A percentile compares a stretch with the other conserved stretches of the same genome.
Conservation (phyloP, 2,888 invertebrate species). For the Agrotis segetum region DNA sequence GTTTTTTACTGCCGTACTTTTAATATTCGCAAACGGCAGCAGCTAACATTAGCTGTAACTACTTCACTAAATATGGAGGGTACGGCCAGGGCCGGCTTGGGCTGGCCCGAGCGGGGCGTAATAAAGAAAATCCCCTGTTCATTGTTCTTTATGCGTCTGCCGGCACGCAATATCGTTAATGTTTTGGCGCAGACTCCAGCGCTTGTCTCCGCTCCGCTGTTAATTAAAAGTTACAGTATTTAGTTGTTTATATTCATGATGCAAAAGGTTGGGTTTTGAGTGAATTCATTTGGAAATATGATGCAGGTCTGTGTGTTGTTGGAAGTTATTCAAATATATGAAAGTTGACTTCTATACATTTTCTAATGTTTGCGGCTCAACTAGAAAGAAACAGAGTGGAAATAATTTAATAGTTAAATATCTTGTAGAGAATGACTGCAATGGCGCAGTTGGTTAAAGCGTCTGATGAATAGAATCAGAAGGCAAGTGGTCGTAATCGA, state of each 20-base stretch:
- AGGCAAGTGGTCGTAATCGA: too few species aligned
- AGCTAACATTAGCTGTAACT: slow-evolving; percentile 46
- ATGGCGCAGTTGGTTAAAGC: too few species aligned
- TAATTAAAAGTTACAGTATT: slow-evolving; percentile 61
- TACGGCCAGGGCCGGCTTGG: slow-evolving; percentile 19
- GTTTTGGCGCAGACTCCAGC: slow-evolving; percentile 55
- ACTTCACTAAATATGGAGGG: slow-evolving; percentile 60
- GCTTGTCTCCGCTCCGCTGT: slow-evolving; percentile 54
- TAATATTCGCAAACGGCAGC: slow-evolving; percentile 33
- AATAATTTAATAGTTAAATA: too few species aligned
- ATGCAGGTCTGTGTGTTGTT: background rate
- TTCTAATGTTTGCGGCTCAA: too few species aligned
- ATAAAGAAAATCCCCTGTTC: slow-evolving; percentile 82
- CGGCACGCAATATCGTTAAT: slow-evolving; percentile 80
- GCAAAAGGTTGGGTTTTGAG: slow-evolving; percentile 25
- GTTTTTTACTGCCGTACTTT: slow-evolving; percentile 28
- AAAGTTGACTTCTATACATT: too few species aligned
- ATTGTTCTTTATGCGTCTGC: slow-evolving; percentile 85
- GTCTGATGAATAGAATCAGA: too few species aligned
- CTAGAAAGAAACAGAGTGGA: too few species aligned
- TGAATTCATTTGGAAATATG: slow-evolving; percentile 1
- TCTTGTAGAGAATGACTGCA: too few species aligned
- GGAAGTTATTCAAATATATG: background rate
- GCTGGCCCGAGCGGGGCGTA: slow-evolving; percentile 53
- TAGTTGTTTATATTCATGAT: slow-evolving; percentile 50